phyloP scores from a whole-genome alignment of 2,113 vertebrate genomes.

The Sapajus apella region DNA sequence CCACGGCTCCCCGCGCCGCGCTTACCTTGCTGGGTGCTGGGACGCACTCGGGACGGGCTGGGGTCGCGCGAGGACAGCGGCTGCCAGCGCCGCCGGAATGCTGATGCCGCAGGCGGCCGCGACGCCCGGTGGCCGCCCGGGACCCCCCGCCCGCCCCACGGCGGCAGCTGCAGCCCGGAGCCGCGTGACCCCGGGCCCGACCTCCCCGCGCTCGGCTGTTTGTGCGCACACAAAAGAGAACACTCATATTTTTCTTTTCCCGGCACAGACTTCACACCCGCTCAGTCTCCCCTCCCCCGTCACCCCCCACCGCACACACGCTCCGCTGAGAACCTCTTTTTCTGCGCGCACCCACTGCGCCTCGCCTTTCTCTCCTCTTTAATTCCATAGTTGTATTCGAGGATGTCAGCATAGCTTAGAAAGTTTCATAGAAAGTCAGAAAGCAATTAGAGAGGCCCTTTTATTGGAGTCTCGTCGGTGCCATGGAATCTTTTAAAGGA shows the following conservation, averaged over 20 bases:
- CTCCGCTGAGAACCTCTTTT: slow-evolving; percentile 61
- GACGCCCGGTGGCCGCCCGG: slow-evolving; percentile 57
- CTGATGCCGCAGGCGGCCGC: slow-evolving; percentile 54
- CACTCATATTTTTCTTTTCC: slow-evolving; percentile 69
- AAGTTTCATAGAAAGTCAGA: slow-evolving; percentile 81
- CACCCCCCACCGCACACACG: slow-evolving; percentile 45
- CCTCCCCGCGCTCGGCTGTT: slow-evolving; percentile 54
- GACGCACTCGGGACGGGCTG: slow-evolving; percentile 22
- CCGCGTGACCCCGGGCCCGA: slow-evolving; percentile 51
- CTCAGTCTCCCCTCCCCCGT: slow-evolving; percentile 33
- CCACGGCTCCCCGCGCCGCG: background rate
- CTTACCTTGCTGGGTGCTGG: slow-evolving; percentile 57
- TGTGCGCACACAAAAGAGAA: slow-evolving; percentile 57
- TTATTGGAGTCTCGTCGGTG: slow-evolving; percentile 51
- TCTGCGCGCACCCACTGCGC: slow-evolving; percentile 51
- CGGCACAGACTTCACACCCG: slow-evolving; percentile 22
- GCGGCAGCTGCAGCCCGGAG: slow-evolving; percentile 71
- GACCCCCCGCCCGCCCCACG: slow-evolving; percentile 59
- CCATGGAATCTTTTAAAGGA: slow-evolving; percentile 50
- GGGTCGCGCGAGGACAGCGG: slow-evolving; percentile 83
- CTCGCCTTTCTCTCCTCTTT: background rate
- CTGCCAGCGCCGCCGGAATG: slow-evolving; percentile 69
- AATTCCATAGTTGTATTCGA: slow-evolving; percentile 47
- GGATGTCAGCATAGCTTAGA: slow-evolving; percentile 72
- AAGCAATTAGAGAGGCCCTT: slow-evolving; percentile 76